Evolutionary conservation across 2,888 invertebrate species (phyloP).

Genomic region (Andrena marginata): DNA sequence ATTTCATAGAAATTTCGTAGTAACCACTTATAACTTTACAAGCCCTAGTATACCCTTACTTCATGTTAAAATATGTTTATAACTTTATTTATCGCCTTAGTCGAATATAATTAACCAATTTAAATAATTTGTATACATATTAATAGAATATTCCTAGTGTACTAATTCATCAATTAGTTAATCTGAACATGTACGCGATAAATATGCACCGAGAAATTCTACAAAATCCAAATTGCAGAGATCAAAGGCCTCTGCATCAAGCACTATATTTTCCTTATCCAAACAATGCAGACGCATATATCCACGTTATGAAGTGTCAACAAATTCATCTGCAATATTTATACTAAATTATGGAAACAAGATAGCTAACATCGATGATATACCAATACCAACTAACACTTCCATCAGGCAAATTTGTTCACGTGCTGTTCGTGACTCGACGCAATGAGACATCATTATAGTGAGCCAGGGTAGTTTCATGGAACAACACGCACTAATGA

Average conservation of each 20-base stretch:
- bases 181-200: too few relatives aligned
- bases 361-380: background rate
- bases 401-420: background rate
- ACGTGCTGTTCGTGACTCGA: background rate
- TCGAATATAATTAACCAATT: too few relatives aligned
- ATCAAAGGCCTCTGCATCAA: background rate
- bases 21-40: background rate
- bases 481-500: slow-evolving; percentile 14
- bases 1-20: background rate
- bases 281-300: background rate
- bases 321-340: background rate
- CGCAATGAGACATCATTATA: slow-evolving; percentile 4
- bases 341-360: background rate
- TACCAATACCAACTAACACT: background rate
- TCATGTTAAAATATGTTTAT: too few relatives aligned
- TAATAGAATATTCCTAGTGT: too few relatives aligned
- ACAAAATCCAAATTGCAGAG: too few relatives aligned
- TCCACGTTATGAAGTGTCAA: background rate
- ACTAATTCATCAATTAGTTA: too few relatives aligned
- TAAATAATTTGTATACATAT: too few relatives aligned
- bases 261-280: background rate
- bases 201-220: too few relatives aligned
- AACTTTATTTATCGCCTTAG: too few relatives aligned
- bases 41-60: too few relatives aligned
- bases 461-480: background rate